Evolutionary conservation across 92 coral and sea anemone genomes (phyloP).

Genomic region (Palythoa heliodiscus): DNA sequence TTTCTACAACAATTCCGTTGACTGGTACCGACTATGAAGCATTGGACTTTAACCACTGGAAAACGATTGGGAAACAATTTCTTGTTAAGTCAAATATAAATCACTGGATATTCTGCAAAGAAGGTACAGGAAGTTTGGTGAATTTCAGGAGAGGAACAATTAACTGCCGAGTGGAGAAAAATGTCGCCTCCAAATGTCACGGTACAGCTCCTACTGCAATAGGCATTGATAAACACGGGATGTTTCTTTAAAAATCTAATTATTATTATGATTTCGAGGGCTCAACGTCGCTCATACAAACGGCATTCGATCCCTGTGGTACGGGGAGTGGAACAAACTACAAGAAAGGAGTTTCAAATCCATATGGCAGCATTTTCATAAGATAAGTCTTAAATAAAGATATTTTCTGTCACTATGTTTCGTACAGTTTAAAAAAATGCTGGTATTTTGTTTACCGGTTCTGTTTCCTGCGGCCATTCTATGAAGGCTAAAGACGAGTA

Average conservation of each 20-base stretch:
- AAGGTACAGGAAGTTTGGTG: slow-evolving; percentile 42
- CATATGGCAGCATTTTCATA: slow-evolving; percentile 43
- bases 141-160: slow-evolving; percentile 22
- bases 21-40: slow-evolving; percentile 33
- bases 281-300: background rate
- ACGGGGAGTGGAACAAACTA: background rate
- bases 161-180: slow-evolving; percentile 34
- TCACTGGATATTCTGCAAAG: slow-evolving; percentile 39
- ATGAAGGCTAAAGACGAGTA: too few relatives aligned
- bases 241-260: background rate
- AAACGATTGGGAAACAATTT: slow-evolving; percentile 34
- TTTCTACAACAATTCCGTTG: slow-evolving; percentile 25
- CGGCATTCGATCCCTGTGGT: slow-evolving; percentile 27
- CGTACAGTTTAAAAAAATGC: too few relatives aligned
- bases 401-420: too few relatives aligned
- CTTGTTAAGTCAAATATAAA: slow-evolving; percentile 44
- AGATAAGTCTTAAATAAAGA: background rate
- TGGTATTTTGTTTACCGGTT: too few relatives aligned
- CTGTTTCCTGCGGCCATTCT: too few relatives aligned
- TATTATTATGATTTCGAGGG: slow-evolving; percentile 34
- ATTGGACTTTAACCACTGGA: slow-evolving; percentile 50
- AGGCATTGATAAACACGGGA: background rate
- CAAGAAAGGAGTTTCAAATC: slow-evolving; percentile 24
- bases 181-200: slow-evolving; percentile 44
- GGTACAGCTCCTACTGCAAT: slow-evolving; percentile 15